phyloP scores from a whole-genome alignment of 2,797 vertebrate genomes.

The Amblyraja radiata region DNA sequence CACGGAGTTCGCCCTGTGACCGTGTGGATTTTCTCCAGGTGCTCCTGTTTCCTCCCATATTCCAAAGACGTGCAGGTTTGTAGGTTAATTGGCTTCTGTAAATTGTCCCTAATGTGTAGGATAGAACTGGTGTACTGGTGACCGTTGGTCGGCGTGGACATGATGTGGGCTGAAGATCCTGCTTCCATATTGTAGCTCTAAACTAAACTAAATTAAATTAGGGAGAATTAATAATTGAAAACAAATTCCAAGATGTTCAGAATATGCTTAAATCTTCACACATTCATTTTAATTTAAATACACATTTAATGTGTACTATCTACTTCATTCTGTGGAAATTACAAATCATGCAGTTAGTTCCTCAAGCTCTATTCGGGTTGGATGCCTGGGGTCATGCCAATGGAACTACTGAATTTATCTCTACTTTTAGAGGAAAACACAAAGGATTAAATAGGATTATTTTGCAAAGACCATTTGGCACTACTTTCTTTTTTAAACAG shows the following conservation, averaged over 20 bases:
- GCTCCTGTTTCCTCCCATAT: too few species aligned
- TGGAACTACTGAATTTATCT: background rate
- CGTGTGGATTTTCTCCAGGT: too few species aligned
- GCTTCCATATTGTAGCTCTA: too few species aligned
- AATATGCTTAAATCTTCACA: background rate
- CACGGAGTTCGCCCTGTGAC: too few species aligned
- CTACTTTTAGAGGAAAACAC: background rate
- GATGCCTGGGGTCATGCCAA: background rate
- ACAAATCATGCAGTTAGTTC: background rate
- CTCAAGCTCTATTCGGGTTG: background rate
- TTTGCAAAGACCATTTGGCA: background rate
- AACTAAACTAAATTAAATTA: background rate
- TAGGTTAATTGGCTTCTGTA: too few species aligned
- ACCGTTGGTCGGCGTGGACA: too few species aligned
- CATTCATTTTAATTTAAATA: background rate
- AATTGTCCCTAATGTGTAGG: too few species aligned
- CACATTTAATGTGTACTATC: background rate
- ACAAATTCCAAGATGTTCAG: background rate
- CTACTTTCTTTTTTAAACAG: background rate
- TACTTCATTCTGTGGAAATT: background rate
- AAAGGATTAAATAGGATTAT: background rate
- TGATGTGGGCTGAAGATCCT: too few species aligned
- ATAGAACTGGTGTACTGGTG: too few species aligned
- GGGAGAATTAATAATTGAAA: background rate
- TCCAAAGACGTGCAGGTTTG: too few species aligned